A percentile compares a stretch with the other conserved stretches of the same genome.
Conservation (phyloP, 2,797 vertebrate genomes). For the Pseudochaenichthys georgianus region DNA sequence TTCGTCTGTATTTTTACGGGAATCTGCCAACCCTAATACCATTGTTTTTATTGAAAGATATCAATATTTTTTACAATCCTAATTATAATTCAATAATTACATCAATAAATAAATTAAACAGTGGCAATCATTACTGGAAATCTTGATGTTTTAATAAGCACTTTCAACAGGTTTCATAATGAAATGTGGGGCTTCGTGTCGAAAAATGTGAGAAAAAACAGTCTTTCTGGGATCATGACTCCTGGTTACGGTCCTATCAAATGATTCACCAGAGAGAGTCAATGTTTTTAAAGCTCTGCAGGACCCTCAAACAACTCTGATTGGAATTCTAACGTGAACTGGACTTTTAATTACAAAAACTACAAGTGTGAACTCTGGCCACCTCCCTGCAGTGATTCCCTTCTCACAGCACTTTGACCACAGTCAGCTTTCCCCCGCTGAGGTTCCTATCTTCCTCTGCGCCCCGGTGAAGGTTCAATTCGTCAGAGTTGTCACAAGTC, state of each 20-base stretch:
- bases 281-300: neutral
- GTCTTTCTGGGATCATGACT: no score
- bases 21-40: neutral
- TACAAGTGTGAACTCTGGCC: neutral
- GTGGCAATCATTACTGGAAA: no score
- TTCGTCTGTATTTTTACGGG: neutral
- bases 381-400: slow-evolving; percentile 16
- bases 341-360: neutral
- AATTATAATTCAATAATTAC: neutral
- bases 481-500: neutral
- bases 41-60: neutral
- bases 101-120: neutral
- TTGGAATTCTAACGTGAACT: neutral
- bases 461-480: neutral
- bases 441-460: slow-evolving; percentile 16
- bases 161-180: no score
- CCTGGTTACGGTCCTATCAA: no score
- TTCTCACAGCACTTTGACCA: neutral
- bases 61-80: neutral
- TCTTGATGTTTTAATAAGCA: no score
- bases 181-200: no score
- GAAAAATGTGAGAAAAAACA: no score
- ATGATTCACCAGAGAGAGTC: neutral
- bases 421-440: slow-evolving; percentile 8
- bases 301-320: neutral